Percentiles rank a stretch among this genome's conserved stretches.
Conservation (phyloP, 2,888 invertebrate genomes). For the Bombylius discolor region DNA sequence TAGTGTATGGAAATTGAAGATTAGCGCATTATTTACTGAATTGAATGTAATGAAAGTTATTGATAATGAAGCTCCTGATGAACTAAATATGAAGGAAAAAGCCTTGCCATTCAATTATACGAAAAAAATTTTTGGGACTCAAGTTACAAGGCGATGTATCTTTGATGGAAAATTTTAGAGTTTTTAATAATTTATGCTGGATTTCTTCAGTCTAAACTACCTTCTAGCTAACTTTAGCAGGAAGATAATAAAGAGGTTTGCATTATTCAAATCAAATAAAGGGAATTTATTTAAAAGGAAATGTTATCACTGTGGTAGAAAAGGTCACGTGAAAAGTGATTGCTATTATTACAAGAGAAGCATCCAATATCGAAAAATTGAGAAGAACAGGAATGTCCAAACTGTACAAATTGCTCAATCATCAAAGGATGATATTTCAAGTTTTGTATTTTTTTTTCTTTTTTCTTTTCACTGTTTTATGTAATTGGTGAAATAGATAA, state of each 20-base stretch:
- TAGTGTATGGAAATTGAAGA: conserved; percentile 10
- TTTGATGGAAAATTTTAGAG: too few species aligned
- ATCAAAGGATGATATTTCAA: too few species aligned
- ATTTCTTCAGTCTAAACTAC: too few species aligned
- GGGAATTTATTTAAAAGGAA: not conserved
- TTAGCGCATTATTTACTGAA: conserved; percentile 10
- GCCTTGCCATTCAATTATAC: not conserved
- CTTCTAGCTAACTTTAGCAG: too few species aligned
- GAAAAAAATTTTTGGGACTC: not conserved
- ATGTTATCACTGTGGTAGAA: not conserved
- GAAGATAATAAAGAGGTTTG: too few species aligned
- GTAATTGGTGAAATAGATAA: too few species aligned
- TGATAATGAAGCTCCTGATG: conserved; percentile 1
- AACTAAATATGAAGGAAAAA: not conserved
- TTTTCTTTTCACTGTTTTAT: too few species aligned
- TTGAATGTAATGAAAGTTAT: conserved; percentile 9
- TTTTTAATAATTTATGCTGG: too few species aligned
- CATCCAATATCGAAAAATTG: not conserved
- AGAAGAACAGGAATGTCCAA: not conserved
- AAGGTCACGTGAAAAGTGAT: not conserved
- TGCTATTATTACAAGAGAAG: not conserved
- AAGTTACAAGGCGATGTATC: not conserved
- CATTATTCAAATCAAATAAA: not conserved
- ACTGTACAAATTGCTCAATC: too few species aligned
- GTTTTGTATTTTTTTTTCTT: too few species aligned